phyloP scores from a whole-genome alignment of 2,888 invertebrate genomes.

The Nomada hirtipes region DNA sequence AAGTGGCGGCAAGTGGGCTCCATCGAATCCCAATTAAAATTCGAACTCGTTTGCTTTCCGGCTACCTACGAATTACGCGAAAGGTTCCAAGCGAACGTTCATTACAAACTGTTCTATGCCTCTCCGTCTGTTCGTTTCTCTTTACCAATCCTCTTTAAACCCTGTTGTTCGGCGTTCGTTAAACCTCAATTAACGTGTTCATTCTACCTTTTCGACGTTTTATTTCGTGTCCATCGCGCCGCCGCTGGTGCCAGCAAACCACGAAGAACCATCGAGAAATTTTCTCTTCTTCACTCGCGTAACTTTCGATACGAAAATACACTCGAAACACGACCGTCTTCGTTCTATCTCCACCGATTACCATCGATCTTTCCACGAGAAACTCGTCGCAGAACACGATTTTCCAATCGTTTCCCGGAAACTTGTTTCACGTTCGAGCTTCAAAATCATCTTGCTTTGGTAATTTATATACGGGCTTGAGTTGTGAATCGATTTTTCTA shows the following conservation, averaged over 20 bases:
- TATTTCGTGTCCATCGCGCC: slow-evolving; percentile 73
- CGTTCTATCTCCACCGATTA: neutral
- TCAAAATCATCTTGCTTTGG: neutral
- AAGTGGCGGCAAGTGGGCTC: slow-evolving; percentile 7
- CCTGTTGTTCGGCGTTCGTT: slow-evolving; percentile 40
- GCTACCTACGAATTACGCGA: neutral
- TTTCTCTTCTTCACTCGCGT: slow-evolving; percentile 9
- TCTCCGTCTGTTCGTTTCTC: neutral
- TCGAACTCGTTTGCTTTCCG: slow-evolving; percentile 9
- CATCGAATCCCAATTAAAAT: slow-evolving; percentile 27
- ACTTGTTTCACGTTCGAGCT: neutral
- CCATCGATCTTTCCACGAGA: slow-evolving; percentile 48
- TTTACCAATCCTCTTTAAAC: neutral
- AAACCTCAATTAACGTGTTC: slow-evolving; percentile 53
- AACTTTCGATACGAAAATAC: slow-evolving; percentile 19
- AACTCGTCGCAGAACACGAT: neutral
- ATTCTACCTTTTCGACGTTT: slow-evolving; percentile 70
- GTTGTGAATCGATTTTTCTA: neutral
- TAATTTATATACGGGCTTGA: neutral
- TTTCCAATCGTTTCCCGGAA: slow-evolving; percentile 8
- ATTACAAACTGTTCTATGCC: slow-evolving; percentile 9
- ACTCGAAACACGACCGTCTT: neutral
- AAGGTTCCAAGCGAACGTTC: slow-evolving; percentile 14
- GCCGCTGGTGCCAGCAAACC: slow-evolving; percentile 73
- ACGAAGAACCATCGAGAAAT: slow-evolving; percentile 71